Evolutionary conservation across 2,888 invertebrate genomes (phyloP).

Genomic region (Metopia argyrocephala): DNA sequence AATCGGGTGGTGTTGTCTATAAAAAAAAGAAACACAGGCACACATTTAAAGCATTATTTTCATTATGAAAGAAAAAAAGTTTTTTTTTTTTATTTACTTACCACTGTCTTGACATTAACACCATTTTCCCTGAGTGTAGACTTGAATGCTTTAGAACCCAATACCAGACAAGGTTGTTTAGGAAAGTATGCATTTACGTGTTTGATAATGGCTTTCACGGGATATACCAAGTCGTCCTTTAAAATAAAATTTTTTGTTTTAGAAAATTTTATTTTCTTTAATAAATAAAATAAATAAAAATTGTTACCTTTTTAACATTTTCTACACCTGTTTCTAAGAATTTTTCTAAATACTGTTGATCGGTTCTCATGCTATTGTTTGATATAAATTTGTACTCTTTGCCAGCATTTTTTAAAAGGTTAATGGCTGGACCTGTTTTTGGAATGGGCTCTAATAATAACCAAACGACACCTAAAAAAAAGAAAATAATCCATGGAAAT

Average conservation of each 20-base stretch:
- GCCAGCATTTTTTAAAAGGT: constrained; percentile 72
- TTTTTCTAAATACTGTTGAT: constrained; percentile 69
- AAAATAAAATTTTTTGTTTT: background rate
- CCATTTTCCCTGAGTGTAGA: constrained; percentile 74
- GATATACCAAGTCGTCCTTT: constrained; percentile 77
- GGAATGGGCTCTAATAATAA: constrained; percentile 70
- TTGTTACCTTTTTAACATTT: constrained; percentile 69
- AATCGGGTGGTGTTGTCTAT: constrained; percentile 57
- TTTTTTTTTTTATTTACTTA: constrained; percentile 61
- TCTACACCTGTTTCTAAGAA: constrained; percentile 67
- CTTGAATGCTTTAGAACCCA: constrained; percentile 72
- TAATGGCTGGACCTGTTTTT: constrained; percentile 73
- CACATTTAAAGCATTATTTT: background rate
- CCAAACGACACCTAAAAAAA: constrained; percentile 78
- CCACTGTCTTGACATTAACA: constrained; percentile 73
- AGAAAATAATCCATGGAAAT: no score
- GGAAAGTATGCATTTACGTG: constrained; percentile 78
- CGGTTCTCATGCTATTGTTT: constrained; percentile 73
- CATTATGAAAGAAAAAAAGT: background rate
- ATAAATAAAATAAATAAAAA: no score
- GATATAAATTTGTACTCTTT: constrained; percentile 76
- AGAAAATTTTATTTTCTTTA: background rate
- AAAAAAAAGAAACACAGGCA: background rate
- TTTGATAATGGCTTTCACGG: constrained; percentile 75
- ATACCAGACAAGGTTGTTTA: constrained; percentile 74